Base-by-base conservation (phyloP, 2,113 vertebrate genomes). In the Rallus limicola region DNA sequence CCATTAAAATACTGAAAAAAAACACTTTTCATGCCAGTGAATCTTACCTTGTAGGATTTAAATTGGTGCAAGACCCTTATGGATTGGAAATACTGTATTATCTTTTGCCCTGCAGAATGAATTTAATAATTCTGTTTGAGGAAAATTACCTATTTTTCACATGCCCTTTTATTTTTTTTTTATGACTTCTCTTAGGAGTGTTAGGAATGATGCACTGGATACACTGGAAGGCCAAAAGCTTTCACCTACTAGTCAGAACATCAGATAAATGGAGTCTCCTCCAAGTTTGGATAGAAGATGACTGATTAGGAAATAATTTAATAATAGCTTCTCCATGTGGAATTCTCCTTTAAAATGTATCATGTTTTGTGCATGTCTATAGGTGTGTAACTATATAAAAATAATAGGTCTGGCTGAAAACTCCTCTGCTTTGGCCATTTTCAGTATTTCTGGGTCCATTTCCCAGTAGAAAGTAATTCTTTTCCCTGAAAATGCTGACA, bases 261-360 rank as follows among this genome's bases (percentile, higher is more conserved):
- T 74, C 77, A 92, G 83, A 90, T 88, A 95, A 96, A 89, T 53
- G 1, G 20, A 84, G 23, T 50, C 36, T 83, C 80, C 62, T 46
- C 44, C 44, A 93, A 89, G 83, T 86, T 94, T 93, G 67, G 86
- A 92, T 36, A 1, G 2, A 71, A 83, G 82, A 92, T 94, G 95
- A 91, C 94, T 96, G 93, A 92, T 86, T 95, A 56, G 76, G 72
- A 96, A 96, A 93, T 79, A 11, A 96, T 95, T 97, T 92, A 94
- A 95, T 95, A 96, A 92, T 84, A 92, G 95, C 77, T 87, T 83
- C 72, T 93, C 89, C 44, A 29, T 50, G 70, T 82, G 91, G 89
- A 92, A 94, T 96, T 93, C 65, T 92, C 74, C 74, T 96, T 89
- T 89, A 93, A 84, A 96, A 95, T 79, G 34, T 62, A 92, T 92